phyloP scores from a whole-genome alignment of 2,113 vertebrate genomes.

The Cathartes aura region DNA sequence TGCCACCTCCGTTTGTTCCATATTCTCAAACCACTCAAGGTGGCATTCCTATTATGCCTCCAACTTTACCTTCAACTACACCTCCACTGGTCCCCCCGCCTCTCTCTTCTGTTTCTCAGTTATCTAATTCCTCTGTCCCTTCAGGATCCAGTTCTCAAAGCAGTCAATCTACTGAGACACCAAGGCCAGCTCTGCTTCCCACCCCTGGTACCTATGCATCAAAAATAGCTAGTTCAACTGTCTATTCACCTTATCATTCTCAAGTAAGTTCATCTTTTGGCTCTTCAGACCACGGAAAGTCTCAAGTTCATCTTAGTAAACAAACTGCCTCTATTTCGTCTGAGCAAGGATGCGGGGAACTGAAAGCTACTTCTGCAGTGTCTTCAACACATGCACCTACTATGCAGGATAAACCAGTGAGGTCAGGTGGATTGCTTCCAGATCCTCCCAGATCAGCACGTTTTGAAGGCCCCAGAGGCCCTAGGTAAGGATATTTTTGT shows the following conservation, averaged over 20 bases:
- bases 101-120: slow-evolving; percentile 73
- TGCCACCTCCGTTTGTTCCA: slow-evolving; percentile 83
- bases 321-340: slow-evolving; percentile 66
- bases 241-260: slow-evolving; percentile 68
- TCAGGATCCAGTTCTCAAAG: slow-evolving; percentile 69
- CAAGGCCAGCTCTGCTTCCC: slow-evolving; percentile 76
- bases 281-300: slow-evolving; percentile 74
- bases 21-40: slow-evolving; percentile 75
- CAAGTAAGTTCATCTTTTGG: slow-evolving; percentile 63
- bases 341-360: slow-evolving; percentile 73
- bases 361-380: slow-evolving; percentile 18
- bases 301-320: slow-evolving; percentile 67
- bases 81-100: slow-evolving; percentile 67
- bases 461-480: slow-evolving; percentile 82
- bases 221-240: slow-evolving; percentile 48
- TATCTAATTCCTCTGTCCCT: slow-evolving; percentile 58
- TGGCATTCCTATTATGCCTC: slow-evolving; percentile 66
- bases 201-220: slow-evolving; percentile 74
- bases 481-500: slow-evolving; percentile 78
- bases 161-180: slow-evolving; percentile 70
- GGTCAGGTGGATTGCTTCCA: slow-evolving; percentile 77
- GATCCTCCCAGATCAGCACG: slow-evolving; percentile 78
- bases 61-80: slow-evolving; percentile 73
- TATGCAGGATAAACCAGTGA: slow-evolving; percentile 73
- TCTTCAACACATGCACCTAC: slow-evolving; percentile 52